Evolutionary conservation across 2,797 vertebrate species (phyloP), one percentile per base, ranked within the genome.

Genomic region (Rallus crepitans): DNA sequence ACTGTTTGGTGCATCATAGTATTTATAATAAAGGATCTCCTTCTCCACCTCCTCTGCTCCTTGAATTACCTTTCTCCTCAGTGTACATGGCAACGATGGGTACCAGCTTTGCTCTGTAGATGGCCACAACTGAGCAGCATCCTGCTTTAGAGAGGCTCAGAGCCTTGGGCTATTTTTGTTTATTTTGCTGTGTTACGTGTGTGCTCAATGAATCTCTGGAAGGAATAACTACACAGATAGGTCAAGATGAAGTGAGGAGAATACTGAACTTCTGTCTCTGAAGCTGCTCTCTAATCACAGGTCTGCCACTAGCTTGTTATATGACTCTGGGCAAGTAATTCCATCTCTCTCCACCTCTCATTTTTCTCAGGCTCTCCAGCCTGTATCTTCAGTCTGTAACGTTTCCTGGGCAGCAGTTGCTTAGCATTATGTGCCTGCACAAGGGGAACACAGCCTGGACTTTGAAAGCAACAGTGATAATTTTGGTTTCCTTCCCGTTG

Each of bases 201-300:
- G 56, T 78, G 71, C 28, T 53, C 92, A 89, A 63, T 77, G 80
- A 25, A 87, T 85, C 75, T 91, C 64, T 68, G 75, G 89, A 45
- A 81, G 69, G 66, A 91, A 9, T 48, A 87, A 52, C 82, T 35
- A 9, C 80, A 24, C 35, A 37, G 75, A 30, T 84, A 89, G 84
- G 60, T 64, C 72, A 69, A 69, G 68, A 75, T 33, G 71, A 53
- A 95, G 71, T 18, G 73, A 81, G 70, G 40, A 87, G 81, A 82
- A n/a, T 2, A 2, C 55, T 60, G 40, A 15, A 80, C 30, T 30
- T 80, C n/a, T 71, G 55, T 39, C 61, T 81, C 65, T 10, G 0
- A 65, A 77, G 52, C 30, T 87, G 84, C 87, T 92, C 37, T 71
- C 90, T 91, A 93, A 81, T 88, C 89, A 80, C 61, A 75, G 84